phyloP scores from a whole-genome alignment of 2,888 invertebrate genomes.

The Torymus texanus region DNA sequence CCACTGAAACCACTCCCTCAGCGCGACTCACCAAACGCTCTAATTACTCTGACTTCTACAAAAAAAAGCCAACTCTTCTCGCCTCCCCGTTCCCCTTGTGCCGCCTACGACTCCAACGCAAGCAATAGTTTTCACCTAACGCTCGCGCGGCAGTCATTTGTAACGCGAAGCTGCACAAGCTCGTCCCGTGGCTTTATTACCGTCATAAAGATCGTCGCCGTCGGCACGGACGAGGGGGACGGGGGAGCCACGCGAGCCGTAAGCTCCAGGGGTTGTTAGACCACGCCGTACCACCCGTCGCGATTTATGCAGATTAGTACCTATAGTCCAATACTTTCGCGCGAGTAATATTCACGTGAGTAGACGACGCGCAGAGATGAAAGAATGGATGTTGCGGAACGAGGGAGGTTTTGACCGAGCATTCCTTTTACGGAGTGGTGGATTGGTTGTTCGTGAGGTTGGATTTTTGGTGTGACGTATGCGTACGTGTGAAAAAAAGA shows the following conservation, averaged over 20 bases:
- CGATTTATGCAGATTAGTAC: conserved; percentile 65
- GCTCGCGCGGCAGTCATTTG: conserved; percentile 66
- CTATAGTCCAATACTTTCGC: conserved; percentile 27
- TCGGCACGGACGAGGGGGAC: too few relatives aligned
- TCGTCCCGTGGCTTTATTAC: conserved; percentile 63
- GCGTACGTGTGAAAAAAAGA: too few relatives aligned
- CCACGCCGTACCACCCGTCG: conserved; percentile 4
- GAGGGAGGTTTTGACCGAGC: too few relatives aligned
- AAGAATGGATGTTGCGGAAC: too few relatives aligned
- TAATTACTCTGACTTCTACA: background rate
- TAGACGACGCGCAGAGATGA: too few relatives aligned
- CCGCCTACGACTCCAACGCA: background rate
- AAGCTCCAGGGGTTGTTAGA: background rate
- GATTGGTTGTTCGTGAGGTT: too few relatives aligned
- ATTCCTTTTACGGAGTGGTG: too few relatives aligned
- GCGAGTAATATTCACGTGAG: too few relatives aligned
- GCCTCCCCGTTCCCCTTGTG: background rate
- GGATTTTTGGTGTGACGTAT: too few relatives aligned
- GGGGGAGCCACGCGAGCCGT: conserved; percentile 39
- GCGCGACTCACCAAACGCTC: background rate
- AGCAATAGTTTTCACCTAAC: conserved; percentile 65
- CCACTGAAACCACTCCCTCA: background rate
- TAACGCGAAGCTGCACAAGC: conserved; percentile 63
- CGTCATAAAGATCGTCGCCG: conserved; percentile 65
- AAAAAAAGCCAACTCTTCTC: background rate